Base-by-base conservation (phyloP, 2,888 invertebrate genomes). In the Antheraea yamamai region DNA sequence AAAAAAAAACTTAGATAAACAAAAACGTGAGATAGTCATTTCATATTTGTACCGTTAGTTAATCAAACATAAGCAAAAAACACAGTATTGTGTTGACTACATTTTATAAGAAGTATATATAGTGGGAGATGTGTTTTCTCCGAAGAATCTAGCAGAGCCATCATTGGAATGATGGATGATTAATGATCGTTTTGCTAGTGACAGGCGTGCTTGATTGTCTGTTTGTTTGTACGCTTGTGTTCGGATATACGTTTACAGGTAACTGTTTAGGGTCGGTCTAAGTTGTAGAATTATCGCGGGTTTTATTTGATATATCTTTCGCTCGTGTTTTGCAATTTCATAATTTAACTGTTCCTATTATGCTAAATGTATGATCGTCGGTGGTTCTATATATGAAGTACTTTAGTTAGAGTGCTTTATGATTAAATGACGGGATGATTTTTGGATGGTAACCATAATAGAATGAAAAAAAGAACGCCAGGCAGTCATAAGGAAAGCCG, bases 151-250 rank as follows among this genome's bases (percentile, higher is more conserved):
- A 39, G 35, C 68, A 47, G 74, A 26, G 58, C 71, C 66, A 23
- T 75, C 74, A 47, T 72, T 47, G 58, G 35, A 30, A 73, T 89
- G 90, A 88, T 89, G 87, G 88, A 90, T 91, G 91, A 90, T 89
- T 86, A 88, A 89, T 81, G 90, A 89, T 88, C 78, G 83, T 79
- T 79, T 78, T 78, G 78, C 82, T 83, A 88, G 84, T 83, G 90
- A 89, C 90, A 89, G 84, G 83, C 84, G 85, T 77, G 84, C 78
- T 79, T 85, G 88, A 88, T 88, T 89, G 88, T 88, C 81, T 85
- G 87, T 87, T 88, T 88, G 88, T 90, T 82, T 85, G 85, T 83
- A 75, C 79, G 82, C 84, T 86, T 87, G 85, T 85, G 81, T 84
- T 85, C 84, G 82, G 83, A 82, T 85, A 82, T 79, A 77, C 71